Percentiles rank a stretch among this genome's conserved stretches.
These are phyloP conservation scores for Muntiacus reevesi DNA, from an alignment of 2,113 vertebrate genomes.

Conservation along the genomic window DNA sequence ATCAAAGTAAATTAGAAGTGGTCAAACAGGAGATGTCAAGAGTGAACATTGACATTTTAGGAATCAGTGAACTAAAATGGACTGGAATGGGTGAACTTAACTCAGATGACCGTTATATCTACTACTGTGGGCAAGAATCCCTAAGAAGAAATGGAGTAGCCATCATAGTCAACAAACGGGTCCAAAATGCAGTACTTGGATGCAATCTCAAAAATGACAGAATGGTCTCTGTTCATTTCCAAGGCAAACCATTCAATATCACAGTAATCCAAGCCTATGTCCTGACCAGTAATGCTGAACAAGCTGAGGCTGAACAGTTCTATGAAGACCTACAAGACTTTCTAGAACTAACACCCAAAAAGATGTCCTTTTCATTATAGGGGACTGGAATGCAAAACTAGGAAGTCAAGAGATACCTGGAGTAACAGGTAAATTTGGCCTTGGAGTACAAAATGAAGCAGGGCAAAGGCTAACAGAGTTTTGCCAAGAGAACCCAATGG, in stretches of 20 bases:
- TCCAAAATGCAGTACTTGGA: background rate
- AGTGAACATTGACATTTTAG: background rate
- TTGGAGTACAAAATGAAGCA: background rate
- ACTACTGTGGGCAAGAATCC: background rate
- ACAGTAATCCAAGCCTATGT: background rate
- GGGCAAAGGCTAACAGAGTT: background rate
- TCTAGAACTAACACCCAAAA: background rate
- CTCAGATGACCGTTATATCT: background rate
- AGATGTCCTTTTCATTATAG: background rate
- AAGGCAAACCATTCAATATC: background rate
- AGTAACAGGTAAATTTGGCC: background rate
- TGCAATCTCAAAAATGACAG: background rate
- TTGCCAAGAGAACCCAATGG: background rate
- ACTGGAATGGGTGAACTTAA: background rate
- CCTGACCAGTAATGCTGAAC: background rate
- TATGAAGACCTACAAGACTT: background rate
- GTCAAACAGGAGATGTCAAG: background rate
- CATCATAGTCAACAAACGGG: background rate
- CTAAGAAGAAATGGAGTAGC: background rate
- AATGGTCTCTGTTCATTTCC: background rate
- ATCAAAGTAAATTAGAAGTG: background rate
- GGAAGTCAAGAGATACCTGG: background rate
- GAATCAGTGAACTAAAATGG: background rate
- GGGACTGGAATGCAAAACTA: background rate
- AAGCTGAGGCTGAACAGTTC: background rate